Evolutionary conservation across 1,140 invertebrate species (phyloP).

Genomic region (Melipona quadrifasciata): DNA sequence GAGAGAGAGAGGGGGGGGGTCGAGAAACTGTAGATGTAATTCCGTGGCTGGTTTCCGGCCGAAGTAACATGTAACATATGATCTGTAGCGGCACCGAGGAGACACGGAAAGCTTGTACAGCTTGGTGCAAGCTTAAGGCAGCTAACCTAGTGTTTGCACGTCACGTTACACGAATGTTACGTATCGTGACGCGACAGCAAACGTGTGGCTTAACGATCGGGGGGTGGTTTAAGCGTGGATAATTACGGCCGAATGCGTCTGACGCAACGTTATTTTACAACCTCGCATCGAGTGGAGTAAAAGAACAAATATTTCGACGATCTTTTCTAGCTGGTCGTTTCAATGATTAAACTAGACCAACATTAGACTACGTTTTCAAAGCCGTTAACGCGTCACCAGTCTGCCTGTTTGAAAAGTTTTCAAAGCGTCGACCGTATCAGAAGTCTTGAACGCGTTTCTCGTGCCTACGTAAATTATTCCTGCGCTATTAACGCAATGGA

Average conservation of each 20-base stretch:
- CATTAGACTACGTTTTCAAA: not conserved
- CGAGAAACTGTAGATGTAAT: slow-evolving; percentile 26
- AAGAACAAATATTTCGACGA: not conserved
- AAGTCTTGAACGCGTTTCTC: not conserved
- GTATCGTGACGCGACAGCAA: slow-evolving; percentile 38
- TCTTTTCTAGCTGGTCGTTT: too few relatives aligned
- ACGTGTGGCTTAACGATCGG: slow-evolving; percentile 26
- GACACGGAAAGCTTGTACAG: slow-evolving; percentile 30
- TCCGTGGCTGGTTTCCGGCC: slow-evolving; percentile 35
- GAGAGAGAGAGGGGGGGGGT: too few relatives aligned
- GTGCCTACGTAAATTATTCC: not conserved
- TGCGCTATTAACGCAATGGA: not conserved
- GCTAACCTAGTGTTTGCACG: slow-evolving; percentile 43
- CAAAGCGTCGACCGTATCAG: not conserved
- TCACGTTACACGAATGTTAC: slow-evolving; percentile 46
- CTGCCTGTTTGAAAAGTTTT: not conserved
- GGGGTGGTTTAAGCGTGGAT: not conserved
- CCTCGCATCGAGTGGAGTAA: not conserved
- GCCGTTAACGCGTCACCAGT: not conserved
- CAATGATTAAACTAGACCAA: not conserved
- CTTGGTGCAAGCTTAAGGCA: slow-evolving; percentile 43
- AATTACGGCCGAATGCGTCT: slow-evolving; percentile 10
- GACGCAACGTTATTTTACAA: not conserved
- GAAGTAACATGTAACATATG: slow-evolving; percentile 47
- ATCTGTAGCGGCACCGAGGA: slow-evolving; percentile 46